Evolutionary conservation across 1,140 invertebrate species (phyloP).

Genomic region (Mizuhopecten yessoensis): DNA sequence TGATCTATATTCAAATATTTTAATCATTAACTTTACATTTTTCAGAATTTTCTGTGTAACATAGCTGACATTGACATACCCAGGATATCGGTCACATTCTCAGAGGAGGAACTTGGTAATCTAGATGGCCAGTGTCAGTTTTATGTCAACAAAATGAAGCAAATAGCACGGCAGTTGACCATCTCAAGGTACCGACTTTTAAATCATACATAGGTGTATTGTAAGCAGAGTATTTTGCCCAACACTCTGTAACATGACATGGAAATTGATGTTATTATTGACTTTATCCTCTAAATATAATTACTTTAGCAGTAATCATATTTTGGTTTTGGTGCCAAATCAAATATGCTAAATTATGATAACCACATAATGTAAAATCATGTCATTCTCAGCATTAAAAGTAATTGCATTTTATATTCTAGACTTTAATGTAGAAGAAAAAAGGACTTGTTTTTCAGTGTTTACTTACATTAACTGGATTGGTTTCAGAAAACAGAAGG

Average conservation of each 20-base stretch:
- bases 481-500: conserved; percentile 69
- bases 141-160: conserved; percentile 77
- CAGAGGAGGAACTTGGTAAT: conserved; percentile 69
- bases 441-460: too few species aligned
- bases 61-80: conserved; percentile 76
- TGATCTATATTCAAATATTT: too few species aligned
- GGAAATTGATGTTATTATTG: too few species aligned
- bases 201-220: neutral
- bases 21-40: neutral
- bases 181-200: conserved; percentile 69
- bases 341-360: neutral
- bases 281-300: too few species aligned
- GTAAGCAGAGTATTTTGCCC: neutral
- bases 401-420: neutral
- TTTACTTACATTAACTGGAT: neutral
- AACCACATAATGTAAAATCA: too few species aligned
- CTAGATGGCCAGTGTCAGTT: conserved; percentile 68
- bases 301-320: too few species aligned
- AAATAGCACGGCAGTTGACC: conserved; percentile 73
- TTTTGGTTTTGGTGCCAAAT: neutral
- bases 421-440: neutral
- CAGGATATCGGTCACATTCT: conserved; percentile 73
- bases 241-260: too few species aligned
- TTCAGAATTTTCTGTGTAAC: conserved; percentile 81
- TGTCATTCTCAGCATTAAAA: too few species aligned